Base-by-base conservation (phyloP, 1,140 invertebrate species). In the Aphelinus atriplicis region DNA sequence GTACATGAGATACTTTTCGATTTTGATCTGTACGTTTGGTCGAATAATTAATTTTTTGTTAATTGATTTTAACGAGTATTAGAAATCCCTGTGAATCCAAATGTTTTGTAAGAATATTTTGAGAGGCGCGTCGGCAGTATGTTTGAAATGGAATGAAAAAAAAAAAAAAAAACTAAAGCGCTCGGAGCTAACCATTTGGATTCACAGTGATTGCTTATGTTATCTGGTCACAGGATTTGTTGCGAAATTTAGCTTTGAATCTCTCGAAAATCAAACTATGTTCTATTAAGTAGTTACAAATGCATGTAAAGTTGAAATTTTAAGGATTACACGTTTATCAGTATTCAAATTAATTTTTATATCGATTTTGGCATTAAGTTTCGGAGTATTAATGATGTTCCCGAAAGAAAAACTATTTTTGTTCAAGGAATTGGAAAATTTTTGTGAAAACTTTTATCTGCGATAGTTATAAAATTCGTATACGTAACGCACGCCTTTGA, bases 401-500 rank as follows among this genome's bases (percentile, higher is more conserved):
- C 3, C 4, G 26, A 48, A 26, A 26, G 26, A 26, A 26, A 26
- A 26, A 26, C 26, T 26, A 26, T 26, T 26, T 26, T 26, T 26
- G 26, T 26, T 26, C 26, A 26, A 26, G 26, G 26, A 26, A 26
- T 26, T 26, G 26, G 26, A 26, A 26, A 26, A 26, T 26, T 26
- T 26, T 26, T 26, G 26, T 26, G 26, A 26, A 26, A 26, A 26
- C 26, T 26, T 26, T 26, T 26, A 26, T 26, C 26, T 63, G 47
- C 9, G 47, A 42, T 26, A 67, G 7, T 5, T 67, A 56, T 67
- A 56, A 67, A 56, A 67, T 47, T 68, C 45, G 66, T 5, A 70
- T 70, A 70, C 67, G 67, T 70, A 68, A 68, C 42, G 2, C 51
- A 51, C 61, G 67, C 67, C 67, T 26, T 70, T 70, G 61, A 61